Evolutionary conservation across 2,797 vertebrate genomes (phyloP).

Genomic region (Valencia hispanica): DNA sequence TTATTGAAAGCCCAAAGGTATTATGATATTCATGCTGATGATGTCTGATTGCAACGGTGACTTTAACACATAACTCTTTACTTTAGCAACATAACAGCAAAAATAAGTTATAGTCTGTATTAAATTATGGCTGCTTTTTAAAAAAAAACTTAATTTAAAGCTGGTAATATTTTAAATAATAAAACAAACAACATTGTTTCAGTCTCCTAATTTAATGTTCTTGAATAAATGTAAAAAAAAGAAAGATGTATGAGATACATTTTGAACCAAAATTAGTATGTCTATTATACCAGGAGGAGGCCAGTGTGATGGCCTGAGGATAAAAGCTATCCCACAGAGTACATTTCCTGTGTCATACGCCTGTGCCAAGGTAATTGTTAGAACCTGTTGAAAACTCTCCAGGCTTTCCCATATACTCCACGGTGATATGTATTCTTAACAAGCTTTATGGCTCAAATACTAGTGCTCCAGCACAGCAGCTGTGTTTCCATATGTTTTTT

Average conservation of each 20-base stretch:
- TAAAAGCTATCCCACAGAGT: background rate
- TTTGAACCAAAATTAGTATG: too few relatives aligned
- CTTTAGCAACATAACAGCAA: background rate
- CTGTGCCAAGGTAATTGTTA: background rate
- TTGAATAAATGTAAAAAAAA: background rate
- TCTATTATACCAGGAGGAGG: too few relatives aligned
- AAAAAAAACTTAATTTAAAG: background rate
- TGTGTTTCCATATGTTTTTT: background rate
- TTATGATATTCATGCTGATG: background rate
- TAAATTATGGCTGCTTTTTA: background rate
- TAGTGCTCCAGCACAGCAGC: background rate
- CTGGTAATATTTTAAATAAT: background rate
- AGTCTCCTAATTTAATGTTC: background rate
- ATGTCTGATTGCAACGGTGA: too few relatives aligned
- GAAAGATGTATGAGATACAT: too few relatives aligned
- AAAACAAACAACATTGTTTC: background rate
- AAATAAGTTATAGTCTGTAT: background rate
- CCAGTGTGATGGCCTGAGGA: too few relatives aligned
- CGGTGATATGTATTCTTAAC: background rate
- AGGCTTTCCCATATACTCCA: background rate
- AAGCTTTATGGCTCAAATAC: background rate
- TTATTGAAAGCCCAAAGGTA: background rate
- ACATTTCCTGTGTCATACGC: background rate
- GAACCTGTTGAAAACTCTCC: background rate
- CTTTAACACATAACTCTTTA: too few relatives aligned